A percentile compares a stretch with the other conserved stretches of the same genome.
Evolutionary conservation across 2,888 invertebrate species (phyloP).

Genomic region (Poecilobothrus nobilitatus): DNA sequence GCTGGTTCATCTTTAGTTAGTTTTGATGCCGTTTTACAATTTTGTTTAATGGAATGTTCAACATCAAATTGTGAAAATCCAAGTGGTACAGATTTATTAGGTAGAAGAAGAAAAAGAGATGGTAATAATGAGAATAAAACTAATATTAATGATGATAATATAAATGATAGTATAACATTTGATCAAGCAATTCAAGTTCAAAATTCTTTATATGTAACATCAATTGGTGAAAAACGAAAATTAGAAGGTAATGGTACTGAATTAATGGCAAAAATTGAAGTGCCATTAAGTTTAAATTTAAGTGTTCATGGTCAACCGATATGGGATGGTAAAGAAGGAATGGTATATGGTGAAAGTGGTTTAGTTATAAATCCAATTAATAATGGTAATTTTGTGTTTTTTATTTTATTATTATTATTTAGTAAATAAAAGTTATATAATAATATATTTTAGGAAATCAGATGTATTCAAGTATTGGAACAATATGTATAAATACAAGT

Average conservation of each 20-base stretch:
- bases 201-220: constrained; percentile 8
- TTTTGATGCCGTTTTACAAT: constrained; percentile 73
- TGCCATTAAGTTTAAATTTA: constrained; percentile 51
- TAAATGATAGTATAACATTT: constrained; percentile 1
- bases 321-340: constrained; percentile 2
- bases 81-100: constrained; percentile 30
- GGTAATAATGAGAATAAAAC: background rate
- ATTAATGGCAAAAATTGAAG: constrained; percentile 23
- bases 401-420: background rate
- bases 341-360: constrained; percentile 51
- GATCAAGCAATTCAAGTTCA: background rate
- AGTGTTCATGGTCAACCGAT: constrained; percentile 49
- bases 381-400: constrained; percentile 48
- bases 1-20: constrained; percentile 72
- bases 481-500: constrained; percentile 56
- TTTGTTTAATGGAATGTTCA: constrained; percentile 63
- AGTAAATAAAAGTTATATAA: background rate
- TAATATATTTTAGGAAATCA: constrained; percentile 17
- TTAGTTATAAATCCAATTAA: constrained; percentile 51
- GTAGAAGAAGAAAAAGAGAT: constrained; percentile 34
- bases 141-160: background rate
- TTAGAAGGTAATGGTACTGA: constrained; percentile 11
- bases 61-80: constrained; percentile 49
- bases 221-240: constrained; percentile 15
- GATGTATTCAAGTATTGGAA: constrained; percentile 24